A percentile compares a stretch with the other conserved stretches of the same genome.
phyloP scores from a whole-genome alignment of 1,140 invertebrate genomes.

The Cepaea nemoralis region DNA sequence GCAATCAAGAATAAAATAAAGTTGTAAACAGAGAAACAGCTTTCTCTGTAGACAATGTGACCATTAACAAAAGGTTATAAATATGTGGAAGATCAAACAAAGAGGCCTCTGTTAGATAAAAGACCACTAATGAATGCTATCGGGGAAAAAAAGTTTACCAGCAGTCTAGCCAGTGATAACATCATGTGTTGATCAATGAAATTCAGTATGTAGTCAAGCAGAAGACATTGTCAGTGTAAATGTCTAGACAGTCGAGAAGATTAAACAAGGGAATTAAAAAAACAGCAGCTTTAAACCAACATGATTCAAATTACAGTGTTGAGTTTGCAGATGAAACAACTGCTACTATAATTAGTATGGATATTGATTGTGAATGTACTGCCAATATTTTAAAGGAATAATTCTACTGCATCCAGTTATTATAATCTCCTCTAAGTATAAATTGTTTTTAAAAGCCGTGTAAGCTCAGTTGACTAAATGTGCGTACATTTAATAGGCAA shows the following conservation, averaged over 20 bases:
- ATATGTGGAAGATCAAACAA: not conserved
- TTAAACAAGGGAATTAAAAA: not conserved
- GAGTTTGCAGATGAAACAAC: no score
- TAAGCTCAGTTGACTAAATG: no score
- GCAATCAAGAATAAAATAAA: not conserved
- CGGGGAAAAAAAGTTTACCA: not conserved
- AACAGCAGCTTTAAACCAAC: slow-evolving; percentile 2
- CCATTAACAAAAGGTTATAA: not conserved
- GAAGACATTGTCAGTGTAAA: not conserved
- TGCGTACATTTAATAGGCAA: no score
- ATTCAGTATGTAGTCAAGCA: not conserved
- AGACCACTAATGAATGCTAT: not conserved
- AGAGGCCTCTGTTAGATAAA: not conserved
- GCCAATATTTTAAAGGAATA: no score
- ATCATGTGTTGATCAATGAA: not conserved
- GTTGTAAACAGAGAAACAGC: not conserved
- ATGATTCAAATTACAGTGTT: no score
- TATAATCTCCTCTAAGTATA: no score
- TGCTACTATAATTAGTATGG: no score
- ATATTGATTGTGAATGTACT: no score
- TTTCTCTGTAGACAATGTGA: not conserved
- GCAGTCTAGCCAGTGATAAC: not conserved
- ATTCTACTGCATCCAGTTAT: no score
- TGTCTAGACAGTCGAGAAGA: not conserved
- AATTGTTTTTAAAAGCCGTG: no score